Evolutionary conservation across 2,113 vertebrate genomes (phyloP).

Genomic region (Elanoides forficatus): DNA sequence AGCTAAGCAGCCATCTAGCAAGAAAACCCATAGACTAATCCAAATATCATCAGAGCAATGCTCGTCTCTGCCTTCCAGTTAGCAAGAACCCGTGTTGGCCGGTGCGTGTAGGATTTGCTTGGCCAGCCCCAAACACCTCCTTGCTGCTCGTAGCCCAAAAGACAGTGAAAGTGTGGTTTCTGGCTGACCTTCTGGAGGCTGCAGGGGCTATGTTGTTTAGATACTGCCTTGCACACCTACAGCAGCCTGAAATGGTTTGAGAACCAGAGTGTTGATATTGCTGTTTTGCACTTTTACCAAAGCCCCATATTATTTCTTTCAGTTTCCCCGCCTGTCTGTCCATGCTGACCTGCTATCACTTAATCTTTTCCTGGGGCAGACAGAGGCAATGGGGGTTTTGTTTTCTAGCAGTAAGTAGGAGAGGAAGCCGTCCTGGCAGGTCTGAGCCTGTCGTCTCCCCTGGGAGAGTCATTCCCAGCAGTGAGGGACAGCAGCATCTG

Average conservation of each 20-base stretch:
- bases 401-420: not conserved
- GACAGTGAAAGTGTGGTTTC: not conserved
- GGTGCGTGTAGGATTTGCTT: not conserved
- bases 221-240: not conserved
- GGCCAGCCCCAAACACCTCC: not conserved
- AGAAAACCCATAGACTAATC: not conserved
- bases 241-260: not conserved
- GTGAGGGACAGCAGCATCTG: not conserved
- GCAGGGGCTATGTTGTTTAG: not conserved
- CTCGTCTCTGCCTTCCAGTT: not conserved
- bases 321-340: not conserved
- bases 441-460: not conserved
- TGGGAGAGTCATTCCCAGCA: not conserved
- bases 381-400: not conserved
- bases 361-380: not conserved
- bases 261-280: not conserved
- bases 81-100: not conserved
- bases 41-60: not conserved
- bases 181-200: constrained; percentile 34
- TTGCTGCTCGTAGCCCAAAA: not conserved
- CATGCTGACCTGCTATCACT: not conserved
- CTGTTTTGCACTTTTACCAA: not conserved
- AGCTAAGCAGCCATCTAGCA: not conserved
- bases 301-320: not conserved
- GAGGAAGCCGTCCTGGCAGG: not conserved